Base-by-base conservation (phyloP, 2,797 vertebrate species). In the Semotilus atromaculatus region DNA sequence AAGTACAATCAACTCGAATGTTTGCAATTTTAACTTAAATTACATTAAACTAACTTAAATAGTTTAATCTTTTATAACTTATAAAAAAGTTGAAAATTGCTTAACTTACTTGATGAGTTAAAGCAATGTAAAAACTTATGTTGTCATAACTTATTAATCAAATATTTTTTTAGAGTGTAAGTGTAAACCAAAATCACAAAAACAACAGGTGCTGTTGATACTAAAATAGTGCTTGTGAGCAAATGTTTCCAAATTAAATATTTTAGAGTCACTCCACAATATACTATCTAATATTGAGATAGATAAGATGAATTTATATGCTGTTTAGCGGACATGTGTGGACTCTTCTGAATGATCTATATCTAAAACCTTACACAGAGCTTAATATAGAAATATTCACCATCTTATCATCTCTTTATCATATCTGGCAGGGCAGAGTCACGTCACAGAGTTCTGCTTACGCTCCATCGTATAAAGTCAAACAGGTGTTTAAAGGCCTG, bases 401-500 rank as follows among this genome's bases (percentile, higher is more conserved):
- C 48, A 83, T 72, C 74, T 34, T 45, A 71, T 84, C 53, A 21
- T 40, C 60, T 71, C 74, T 78, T 72, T 23, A 48, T 74, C 64
- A 38, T 66, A 31, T 86, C 43, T 48, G 45, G 13, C 23, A 74
- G 62, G 68, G 70, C 72, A 43, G 71, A 82, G 72, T 62, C 62
- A 68, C 58, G 64, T 88, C 76, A 85, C n/a, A 53, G 81, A 80
- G 76, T 78, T 82, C 43, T 36, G n/a, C 10, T 72, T 86, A 76
- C 71, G 55, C 73, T 68, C 60, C 75, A 68, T 78, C 87, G 4
- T 55, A 51, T 82, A 38, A 60, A 85, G 70, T 71, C 51, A 79
- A 88, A 74, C 58, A 89, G 62, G 88, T 86, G 91, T 74, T 91
- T 91, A 89, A 89, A 87, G 76, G 92, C 90, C 85, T 89, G 62